Base-by-base conservation (phyloP, 2,113 vertebrate species). In the Ailurus styani region DNA sequence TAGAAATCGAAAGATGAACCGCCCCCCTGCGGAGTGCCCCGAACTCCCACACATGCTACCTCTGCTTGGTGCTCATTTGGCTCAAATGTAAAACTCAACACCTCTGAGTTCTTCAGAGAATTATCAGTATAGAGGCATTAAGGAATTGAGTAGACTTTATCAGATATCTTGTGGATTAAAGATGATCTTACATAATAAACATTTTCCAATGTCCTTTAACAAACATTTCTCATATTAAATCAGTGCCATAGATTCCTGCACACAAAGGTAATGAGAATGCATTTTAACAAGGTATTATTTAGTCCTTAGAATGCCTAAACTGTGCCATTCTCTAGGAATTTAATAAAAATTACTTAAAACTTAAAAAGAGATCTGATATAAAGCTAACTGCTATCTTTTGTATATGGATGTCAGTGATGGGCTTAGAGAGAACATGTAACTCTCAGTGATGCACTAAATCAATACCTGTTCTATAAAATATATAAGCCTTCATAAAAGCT, bases 151-250 rank as follows among this genome's bases (percentile, higher is more conserved):
- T 54, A 77, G 64, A 64, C 11, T 85, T 66, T 86, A 57, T 77
- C n/a, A n/a, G 17, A 34, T 95, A n/a, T 34, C 64, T 29, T 96
- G 86, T 93, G 34, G 10, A 52, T 34, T 82, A 90, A 90, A 72
- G 7, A 23, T 60, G 5, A n/a, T 11, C 77, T 84, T 70, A 68
- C 15, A 70, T 40, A 47, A 1, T 50, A 68, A 90, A 37, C 1
- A 62, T 42, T 70, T 73, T 66, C 40, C 14, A 57, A 3, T 25
- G 12, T 25, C 2, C 27, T 81, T 92, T 90, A 54, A 79, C 4
- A 45, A 14, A 29, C 47, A 73, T 66, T 87, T 92, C 17, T 97
- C 54, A 47, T 23, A n/a, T 6, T 79, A 23, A 68, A 52, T 72
- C 42, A 34, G 42, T 66, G 37, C 10, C 45, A 4, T 75, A 93